These are phyloP conservation scores for Chauna torquata DNA, from an alignment of 2,113 vertebrate species.

Conservation along the genomic window DNA sequence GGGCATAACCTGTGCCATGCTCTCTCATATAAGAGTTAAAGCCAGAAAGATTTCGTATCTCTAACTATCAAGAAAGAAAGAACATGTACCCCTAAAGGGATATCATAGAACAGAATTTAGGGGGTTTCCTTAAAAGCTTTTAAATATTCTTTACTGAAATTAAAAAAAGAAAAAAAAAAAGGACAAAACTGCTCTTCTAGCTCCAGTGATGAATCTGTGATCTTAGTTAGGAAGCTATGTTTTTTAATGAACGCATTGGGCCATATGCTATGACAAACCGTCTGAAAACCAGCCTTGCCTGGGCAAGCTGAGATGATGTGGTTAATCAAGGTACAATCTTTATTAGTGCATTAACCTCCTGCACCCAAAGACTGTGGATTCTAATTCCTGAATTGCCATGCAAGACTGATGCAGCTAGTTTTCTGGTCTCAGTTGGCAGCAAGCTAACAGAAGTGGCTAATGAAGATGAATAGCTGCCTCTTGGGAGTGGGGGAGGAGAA, in stretches of 20 bases:
- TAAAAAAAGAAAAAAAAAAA: not conserved
- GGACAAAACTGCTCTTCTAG: not conserved
- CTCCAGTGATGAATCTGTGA: not conserved
- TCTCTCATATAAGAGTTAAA: not conserved
- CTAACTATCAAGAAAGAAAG: not conserved
- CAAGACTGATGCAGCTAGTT: slow-evolving; percentile 68
- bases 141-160: not conserved
- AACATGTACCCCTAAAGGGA: not conserved
- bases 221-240: not conserved
- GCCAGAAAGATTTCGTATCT: not conserved
- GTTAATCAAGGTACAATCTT: slow-evolving; percentile 69
- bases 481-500: slow-evolving; percentile 40
- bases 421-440: slow-evolving; percentile 46
- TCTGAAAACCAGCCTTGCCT: slow-evolving; percentile 20
- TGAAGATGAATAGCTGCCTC: slow-evolving; percentile 62
- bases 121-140: not conserved
- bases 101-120: not conserved
- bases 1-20: not conserved
- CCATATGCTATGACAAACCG: slow-evolving; percentile 35
- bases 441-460: slow-evolving; percentile 66
- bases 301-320: slow-evolving; percentile 55
- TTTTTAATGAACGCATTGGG: slow-evolving; percentile 16
- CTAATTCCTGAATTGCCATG: slow-evolving; percentile 68
- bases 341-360: slow-evolving; percentile 72
- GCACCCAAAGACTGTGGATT: slow-evolving; percentile 65